These are phyloP conservation scores for Acromyrmex echinatior DNA, from an alignment of 1,140 invertebrate species.

Conservation along the genomic window DNA sequence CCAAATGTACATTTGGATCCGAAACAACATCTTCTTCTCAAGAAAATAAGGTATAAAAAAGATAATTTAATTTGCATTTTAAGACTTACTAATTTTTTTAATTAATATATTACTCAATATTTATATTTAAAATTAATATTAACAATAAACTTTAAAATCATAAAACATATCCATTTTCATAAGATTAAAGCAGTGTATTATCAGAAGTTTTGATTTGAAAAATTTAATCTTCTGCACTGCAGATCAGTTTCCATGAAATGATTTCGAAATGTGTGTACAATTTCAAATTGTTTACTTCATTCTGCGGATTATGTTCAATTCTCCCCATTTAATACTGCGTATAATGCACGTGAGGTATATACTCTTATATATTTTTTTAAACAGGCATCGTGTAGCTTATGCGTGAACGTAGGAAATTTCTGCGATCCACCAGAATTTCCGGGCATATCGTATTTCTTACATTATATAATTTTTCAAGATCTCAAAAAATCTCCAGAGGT, in stretches of 20 bases:
- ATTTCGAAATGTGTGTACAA: too few species aligned
- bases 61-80: not conserved
- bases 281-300: not conserved
- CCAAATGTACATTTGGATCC: constrained; percentile 77
- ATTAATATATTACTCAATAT: too few species aligned
- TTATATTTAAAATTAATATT: not conserved
- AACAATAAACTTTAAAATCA: not conserved
- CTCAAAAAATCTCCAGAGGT: constrained; percentile 93
- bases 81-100: not conserved
- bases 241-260: too few species aligned
- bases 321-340: not conserved
- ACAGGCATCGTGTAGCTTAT: constrained; percentile 91
- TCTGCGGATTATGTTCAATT: not conserved
- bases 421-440: constrained; percentile 92
- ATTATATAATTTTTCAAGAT: constrained; percentile 98
- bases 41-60: constrained; percentile 83
- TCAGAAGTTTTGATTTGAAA: not conserved
- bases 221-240: too few species aligned
- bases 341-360: not conserved
- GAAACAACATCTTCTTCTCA: constrained; percentile 77
- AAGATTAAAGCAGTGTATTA: not conserved
- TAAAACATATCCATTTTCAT: not conserved
- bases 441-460: constrained; percentile 97
- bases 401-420: constrained; percentile 91
- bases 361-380: not conserved